Evolutionary conservation across 2,888 invertebrate species (phyloP).

Genomic region (Eilema depressum): DNA sequence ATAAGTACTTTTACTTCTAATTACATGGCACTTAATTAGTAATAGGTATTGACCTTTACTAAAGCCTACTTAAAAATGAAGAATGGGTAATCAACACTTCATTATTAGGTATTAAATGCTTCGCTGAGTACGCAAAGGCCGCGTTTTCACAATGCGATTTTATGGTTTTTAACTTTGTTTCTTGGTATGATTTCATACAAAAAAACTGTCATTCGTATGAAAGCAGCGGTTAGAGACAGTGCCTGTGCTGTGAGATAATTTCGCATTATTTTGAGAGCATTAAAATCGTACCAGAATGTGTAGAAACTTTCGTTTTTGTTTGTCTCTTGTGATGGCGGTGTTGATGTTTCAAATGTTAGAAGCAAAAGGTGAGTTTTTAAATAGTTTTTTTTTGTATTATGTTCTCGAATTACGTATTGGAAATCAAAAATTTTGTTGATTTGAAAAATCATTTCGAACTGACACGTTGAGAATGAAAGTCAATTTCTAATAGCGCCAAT

Average conservation of each 20-base stretch:
- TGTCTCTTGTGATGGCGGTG: constrained; percentile 34
- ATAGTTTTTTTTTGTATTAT: background rate
- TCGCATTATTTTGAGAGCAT: constrained; percentile 26
- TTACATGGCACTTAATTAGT: constrained; percentile 5
- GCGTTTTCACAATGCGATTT: constrained; percentile 44
- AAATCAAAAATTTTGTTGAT: no score
- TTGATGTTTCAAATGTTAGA: constrained; percentile 33
- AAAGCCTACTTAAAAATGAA: constrained; percentile 10
- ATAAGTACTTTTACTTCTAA: background rate
- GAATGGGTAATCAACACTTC: constrained; percentile 33
- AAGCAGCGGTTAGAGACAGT: constrained; percentile 44
- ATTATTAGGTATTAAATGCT: constrained; percentile 37
- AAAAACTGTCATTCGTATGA: constrained; percentile 52
- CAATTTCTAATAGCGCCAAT: no score
- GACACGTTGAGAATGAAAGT: no score
- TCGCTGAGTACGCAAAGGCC: constrained; percentile 39
- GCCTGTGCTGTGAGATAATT: constrained; percentile 30
- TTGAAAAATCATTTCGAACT: no score
- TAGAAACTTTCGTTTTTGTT: constrained; percentile 31
- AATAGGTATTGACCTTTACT: constrained; percentile 10
- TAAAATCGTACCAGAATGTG: constrained; percentile 39
- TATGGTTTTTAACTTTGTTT: constrained; percentile 46
- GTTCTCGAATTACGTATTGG: background rate
- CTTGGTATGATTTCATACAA: constrained; percentile 40
- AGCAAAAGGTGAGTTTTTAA: constrained; percentile 40